A percentile compares a stretch with the other conserved stretches of the same genome.
Evolutionary conservation across 2,888 invertebrate species (phyloP).

Genomic region (Euplexia lucipara): DNA sequence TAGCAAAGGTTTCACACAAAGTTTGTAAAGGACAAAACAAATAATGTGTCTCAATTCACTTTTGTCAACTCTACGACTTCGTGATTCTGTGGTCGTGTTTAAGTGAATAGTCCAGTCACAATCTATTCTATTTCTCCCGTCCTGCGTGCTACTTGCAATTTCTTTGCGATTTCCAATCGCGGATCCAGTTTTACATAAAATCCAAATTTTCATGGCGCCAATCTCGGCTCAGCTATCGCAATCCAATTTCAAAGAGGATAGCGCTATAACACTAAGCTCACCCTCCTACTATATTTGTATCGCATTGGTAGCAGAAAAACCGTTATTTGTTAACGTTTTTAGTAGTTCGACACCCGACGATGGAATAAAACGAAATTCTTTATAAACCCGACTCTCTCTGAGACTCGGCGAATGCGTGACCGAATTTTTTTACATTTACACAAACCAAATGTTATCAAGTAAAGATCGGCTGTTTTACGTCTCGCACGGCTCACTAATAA

Average conservation of each 20-base stretch:
- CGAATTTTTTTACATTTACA: constrained; percentile 62
- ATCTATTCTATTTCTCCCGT: constrained; percentile 29
- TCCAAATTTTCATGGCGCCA: constrained; percentile 65
- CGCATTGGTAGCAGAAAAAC: constrained; percentile 45
- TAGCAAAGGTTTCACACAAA: constrained; percentile 32
- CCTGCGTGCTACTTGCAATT: constrained; percentile 37
- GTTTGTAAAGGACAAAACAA: constrained; percentile 46
- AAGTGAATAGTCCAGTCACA: constrained; percentile 45
- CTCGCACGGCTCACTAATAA: constrained; percentile 67
- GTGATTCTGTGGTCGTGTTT: constrained; percentile 37
- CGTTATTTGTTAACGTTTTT: constrained; percentile 65
- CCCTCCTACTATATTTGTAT: constrained; percentile 61
- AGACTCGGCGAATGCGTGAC: constrained; percentile 57
- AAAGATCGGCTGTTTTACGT: constrained; percentile 65
- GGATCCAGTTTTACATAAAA: constrained; percentile 67
- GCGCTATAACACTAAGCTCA: constrained; percentile 61
- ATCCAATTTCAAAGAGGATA: constrained; percentile 72
- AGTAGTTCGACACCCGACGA: constrained; percentile 39
- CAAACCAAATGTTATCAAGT: constrained; percentile 66
- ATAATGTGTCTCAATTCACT: constrained; percentile 48
- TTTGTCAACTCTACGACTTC: constrained; percentile 32
- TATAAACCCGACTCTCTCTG: constrained; percentile 41
- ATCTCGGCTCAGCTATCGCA: constrained; percentile 70
- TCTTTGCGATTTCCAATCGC: constrained; percentile 55
- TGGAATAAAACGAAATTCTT: constrained; percentile 56